Evolutionary conservation across 53 echinoderm and acorn worm genomes (phyloP), one percentile per base, ranked within the genome.

Genomic region (Hippasteria phrygiana): DNA sequence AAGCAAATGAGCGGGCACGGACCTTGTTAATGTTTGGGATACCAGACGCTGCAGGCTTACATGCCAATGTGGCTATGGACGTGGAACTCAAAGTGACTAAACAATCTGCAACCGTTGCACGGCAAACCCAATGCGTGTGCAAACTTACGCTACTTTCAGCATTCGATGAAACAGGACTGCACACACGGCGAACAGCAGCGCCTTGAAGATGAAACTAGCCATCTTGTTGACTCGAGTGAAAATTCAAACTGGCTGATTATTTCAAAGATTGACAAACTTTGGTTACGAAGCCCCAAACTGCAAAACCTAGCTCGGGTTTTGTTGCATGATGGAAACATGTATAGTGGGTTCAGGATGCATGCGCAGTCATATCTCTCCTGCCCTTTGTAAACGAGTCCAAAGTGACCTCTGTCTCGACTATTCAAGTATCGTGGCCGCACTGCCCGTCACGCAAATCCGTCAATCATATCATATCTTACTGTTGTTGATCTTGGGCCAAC

Each of bases 121-220:
- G 14, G 8, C 8, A 48, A 48, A 8, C 48, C 48, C 8, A 10
- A 48, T 48, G 8, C 8, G 8, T 10, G 48, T n/a, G n/a, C n/a
- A n/a, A n/a, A n/a, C 69, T 67, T 67, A 67, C 69, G 37, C 69
- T 13, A 67, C 7, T 67, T 35, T 33, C 34, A 67, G 7, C 33
- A 67, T 33, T 2, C 69, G 69, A 33, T 67, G 69, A 33, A 67
- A 26, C 69, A 67, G 69, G 6, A 67, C 69, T 26, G 26, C 69
- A 67, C 69, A 2, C 12, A 67, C 36, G 34, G 34, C 69, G 34
- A 67, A 67, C 69, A 67, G 14, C 35, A 36, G 22, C 16, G 69
- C 69, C 37, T 67, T 67, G 36, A 67, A 33, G 35, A 67, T 59
- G 59, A 59, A 59, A 59, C 59, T 18, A 2, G 69, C 69, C 69